phyloP scores from a whole-genome alignment of 2,113 vertebrate genomes.

The Himantopus leucocephalus region DNA sequence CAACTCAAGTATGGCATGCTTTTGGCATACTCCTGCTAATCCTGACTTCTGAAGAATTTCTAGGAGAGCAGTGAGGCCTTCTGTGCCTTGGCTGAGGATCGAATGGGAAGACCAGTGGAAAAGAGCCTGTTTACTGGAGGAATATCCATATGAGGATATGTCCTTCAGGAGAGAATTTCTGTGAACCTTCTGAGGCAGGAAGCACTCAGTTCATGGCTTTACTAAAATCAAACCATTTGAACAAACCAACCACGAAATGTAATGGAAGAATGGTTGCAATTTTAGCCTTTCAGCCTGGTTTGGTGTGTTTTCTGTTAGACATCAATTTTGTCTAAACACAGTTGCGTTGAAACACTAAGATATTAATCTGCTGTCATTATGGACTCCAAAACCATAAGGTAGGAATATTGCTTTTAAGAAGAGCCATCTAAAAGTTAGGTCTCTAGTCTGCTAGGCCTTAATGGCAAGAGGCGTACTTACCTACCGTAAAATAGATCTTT shows the following conservation, averaged over 20 bases:
- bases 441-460: neutral
- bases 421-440: neutral
- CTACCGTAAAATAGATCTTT: neutral
- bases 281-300: neutral
- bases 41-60: neutral
- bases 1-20: neutral
- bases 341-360: neutral
- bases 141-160: rapidly evolving
- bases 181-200: neutral
- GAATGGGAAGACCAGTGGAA: neutral
- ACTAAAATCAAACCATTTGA: neutral
- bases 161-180: neutral
- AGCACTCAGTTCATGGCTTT: neutral
- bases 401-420: neutral
- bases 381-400: neutral
- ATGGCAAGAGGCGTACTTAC: neutral
- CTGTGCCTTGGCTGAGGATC: neutral
- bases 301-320: neutral
- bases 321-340: neutral
- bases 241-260: neutral
- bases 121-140: neutral
- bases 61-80: neutral
- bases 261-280: neutral
- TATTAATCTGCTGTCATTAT: neutral
- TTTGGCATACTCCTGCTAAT: neutral